Conservation (phyloP, 2,888 invertebrate species). For the Aelia acuminata region DNA sequence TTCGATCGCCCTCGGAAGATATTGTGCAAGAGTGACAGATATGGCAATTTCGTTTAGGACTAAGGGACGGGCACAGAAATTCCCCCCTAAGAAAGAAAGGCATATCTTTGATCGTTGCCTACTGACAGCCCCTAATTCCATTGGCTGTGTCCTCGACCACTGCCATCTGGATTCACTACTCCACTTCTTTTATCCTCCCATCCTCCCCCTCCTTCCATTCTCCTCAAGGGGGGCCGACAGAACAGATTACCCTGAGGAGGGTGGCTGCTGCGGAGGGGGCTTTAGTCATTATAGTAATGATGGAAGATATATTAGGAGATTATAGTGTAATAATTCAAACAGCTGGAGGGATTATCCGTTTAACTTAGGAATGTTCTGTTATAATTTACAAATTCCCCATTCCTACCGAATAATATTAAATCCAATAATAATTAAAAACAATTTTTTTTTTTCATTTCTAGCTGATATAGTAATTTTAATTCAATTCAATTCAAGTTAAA, state of each 20-base stretch:
- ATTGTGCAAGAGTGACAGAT: neutral
- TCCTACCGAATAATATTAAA: neutral
- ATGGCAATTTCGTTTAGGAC: neutral
- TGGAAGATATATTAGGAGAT: neutral
- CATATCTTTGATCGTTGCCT: neutral
- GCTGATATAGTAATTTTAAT: too few relatives aligned
- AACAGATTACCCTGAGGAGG: neutral
- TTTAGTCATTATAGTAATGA: neutral
- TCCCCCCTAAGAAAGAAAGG: neutral
- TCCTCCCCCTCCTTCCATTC: neutral
- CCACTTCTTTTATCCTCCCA: neutral
- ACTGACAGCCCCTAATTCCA: constrained; percentile 1
- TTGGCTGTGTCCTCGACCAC: neutral
- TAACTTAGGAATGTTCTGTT: neutral
- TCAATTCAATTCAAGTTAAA: too few relatives aligned
- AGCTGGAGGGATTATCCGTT: neutral
- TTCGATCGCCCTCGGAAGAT: neutral
- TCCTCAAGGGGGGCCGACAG: neutral
- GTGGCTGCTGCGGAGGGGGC: neutral
- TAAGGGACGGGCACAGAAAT: neutral
- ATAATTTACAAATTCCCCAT: neutral
- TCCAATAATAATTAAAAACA: too few relatives aligned
- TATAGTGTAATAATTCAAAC: constrained; percentile 2
- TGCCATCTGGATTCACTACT: neutral
- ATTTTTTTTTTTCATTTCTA: too few relatives aligned